Evolutionary conservation across 2,113 vertebrate species (phyloP).

Genomic region (Catagonus wagneri): DNA sequence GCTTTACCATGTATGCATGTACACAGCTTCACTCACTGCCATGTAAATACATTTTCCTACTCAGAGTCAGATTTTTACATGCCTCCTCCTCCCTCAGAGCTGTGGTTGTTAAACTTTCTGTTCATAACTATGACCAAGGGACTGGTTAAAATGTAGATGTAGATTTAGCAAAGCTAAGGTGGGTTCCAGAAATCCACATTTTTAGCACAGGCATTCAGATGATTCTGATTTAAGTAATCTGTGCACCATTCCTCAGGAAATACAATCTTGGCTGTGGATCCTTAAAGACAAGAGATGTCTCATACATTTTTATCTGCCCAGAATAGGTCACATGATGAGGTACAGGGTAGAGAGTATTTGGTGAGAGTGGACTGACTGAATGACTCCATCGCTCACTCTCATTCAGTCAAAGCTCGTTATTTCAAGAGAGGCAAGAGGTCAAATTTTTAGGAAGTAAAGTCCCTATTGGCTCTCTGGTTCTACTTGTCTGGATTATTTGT

Average conservation of each 20-base stretch:
- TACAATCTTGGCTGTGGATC: not conserved
- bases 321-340: not conserved
- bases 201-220: not conserved
- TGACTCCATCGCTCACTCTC: not conserved
- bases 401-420: not conserved
- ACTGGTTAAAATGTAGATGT: not conserved
- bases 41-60: not conserved
- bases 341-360: not conserved
- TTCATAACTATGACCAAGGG: not conserved
- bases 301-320: not conserved
- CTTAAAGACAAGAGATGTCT: not conserved
- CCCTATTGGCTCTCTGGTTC: not conserved
- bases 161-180: not conserved
- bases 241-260: not conserved
- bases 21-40: not conserved
- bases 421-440: not conserved
- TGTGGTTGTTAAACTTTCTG: not conserved
- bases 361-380: not conserved
- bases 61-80: not conserved
- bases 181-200: not conserved
- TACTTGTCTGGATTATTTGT: not conserved
- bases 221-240: not conserved
- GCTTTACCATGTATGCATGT: accelerated
- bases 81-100: not conserved
- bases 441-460: not conserved